Evolutionary conservation across 2,113 vertebrate genomes (phyloP).

Genomic region (Rhineura floridana): DNA sequence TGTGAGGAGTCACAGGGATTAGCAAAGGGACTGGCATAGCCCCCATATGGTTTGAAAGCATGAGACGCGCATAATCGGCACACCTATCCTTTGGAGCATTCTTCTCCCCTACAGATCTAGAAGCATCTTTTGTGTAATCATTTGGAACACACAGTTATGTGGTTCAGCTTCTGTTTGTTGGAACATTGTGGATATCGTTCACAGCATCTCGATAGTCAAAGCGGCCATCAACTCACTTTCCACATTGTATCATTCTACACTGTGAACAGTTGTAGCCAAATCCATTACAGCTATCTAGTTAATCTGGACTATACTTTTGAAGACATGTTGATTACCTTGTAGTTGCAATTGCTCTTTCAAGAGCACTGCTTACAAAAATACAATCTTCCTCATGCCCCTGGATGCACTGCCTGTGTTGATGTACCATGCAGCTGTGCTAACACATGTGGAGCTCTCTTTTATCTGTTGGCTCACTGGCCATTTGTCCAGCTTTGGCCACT

Average conservation of each 20-base stretch:
- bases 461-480: conserved; percentile 38
- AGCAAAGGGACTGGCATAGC: neutral
- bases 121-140: neutral
- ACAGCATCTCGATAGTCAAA: neutral
- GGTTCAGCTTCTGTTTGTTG: neutral
- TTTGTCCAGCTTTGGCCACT: conserved; percentile 32
- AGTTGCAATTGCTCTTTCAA: conserved; percentile 59
- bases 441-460: conserved; percentile 43
- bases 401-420: conserved; percentile 12
- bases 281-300: conserved; percentile 2
- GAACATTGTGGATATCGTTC: neutral
- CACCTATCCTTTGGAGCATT: neutral
- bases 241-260: neutral
- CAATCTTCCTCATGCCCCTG: conserved; percentile 15
- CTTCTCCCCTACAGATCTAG: neutral
- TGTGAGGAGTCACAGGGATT: neutral
- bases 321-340: too few relatives aligned
- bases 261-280: neutral
- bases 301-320: conserved; percentile 24
- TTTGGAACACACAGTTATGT: neutral
- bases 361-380: conserved; percentile 45
- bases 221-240: neutral
- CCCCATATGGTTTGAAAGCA: neutral
- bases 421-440: conserved; percentile 25
- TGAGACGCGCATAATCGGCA: neutral